Evolutionary conservation across 2,797 vertebrate genomes (phyloP).

Genomic region (Poecilia velifera): DNA sequence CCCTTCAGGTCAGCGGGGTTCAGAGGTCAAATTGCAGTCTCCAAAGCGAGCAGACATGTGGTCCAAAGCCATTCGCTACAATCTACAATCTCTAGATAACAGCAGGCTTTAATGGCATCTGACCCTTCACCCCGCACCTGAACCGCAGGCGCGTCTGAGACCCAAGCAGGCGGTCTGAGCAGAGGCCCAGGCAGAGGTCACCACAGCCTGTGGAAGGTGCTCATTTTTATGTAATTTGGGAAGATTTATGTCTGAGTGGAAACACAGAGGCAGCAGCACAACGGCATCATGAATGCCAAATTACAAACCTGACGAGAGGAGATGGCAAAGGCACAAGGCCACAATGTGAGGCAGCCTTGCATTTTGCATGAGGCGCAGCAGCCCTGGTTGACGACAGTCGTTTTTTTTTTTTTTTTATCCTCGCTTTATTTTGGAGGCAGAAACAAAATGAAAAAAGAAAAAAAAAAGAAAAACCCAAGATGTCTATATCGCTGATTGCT

Average conservation of each 20-base stretch:
- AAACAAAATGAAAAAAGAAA: conserved; percentile 38
- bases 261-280: conserved; percentile 5
- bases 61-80: conserved; percentile 57
- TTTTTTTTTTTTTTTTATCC: background rate
- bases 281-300: conserved; percentile 10
- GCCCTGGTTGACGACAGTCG: conserved; percentile 19
- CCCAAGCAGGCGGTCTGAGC: conserved; percentile 2
- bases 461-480: background rate
- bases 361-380: conserved; percentile 20
- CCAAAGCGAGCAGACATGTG: conserved; percentile 60
- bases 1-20: conserved; percentile 55
- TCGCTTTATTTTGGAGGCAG: conserved; percentile 33
- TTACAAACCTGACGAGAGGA: conserved; percentile 8
- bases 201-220: conserved; percentile 3
- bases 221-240: conserved; percentile 6
- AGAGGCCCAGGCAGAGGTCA: conserved; percentile 36
- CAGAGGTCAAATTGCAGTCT: conserved; percentile 63
- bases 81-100: conserved; percentile 65
- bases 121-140: conserved; percentile 70
- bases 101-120: conserved; percentile 66
- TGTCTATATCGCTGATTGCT: conserved; percentile 41
- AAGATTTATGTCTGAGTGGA: conserved; percentile 8
- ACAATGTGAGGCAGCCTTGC: conserved; percentile 12
- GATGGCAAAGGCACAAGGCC: conserved; percentile 13
- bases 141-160: conserved; percentile 39